Conservation (phyloP, 92 coral and sea anemone species). For the Epizoanthus fatuus region DNA sequence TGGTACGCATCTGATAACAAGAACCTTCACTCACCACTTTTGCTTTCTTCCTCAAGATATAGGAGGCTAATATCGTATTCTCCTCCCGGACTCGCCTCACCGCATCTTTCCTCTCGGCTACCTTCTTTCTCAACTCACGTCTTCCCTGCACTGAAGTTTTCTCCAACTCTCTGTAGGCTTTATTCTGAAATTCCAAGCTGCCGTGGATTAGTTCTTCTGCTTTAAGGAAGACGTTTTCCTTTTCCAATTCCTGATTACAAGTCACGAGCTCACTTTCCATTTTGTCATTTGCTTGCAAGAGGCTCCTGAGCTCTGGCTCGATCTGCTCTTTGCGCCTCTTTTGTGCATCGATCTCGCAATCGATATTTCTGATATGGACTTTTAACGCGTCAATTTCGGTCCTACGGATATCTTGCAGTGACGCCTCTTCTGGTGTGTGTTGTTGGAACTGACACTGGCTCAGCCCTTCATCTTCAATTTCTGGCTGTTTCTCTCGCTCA, state of each 20-base stretch:
- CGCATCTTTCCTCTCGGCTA: neutral
- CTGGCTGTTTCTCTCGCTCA: slow-evolving; percentile 4
- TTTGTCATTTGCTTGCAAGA: neutral
- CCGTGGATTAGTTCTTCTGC: slow-evolving; percentile 3
- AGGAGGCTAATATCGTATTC: neutral
- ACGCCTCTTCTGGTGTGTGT: no score
- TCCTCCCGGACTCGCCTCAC: slow-evolving; percentile 16
- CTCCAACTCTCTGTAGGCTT: slow-evolving; percentile 6
- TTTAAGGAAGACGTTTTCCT: slow-evolving; percentile 10
- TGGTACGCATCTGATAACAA: no score
- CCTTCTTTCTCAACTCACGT: slow-evolving; percentile 11
- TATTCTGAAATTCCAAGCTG: neutral
- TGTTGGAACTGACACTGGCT: no score
- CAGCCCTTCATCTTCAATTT: neutral
- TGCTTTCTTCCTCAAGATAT: neutral
- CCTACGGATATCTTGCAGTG: no score
- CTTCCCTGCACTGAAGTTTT: neutral
- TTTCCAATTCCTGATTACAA: neutral
- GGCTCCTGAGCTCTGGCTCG: neutral
- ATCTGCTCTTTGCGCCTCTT: neutral
- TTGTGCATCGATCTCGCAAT: slow-evolving; percentile 8
- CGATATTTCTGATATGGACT: neutral
- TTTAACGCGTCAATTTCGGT: neutral
- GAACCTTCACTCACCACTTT: neutral
- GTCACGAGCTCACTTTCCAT: neutral